Percentiles rank a stretch among this genome's conserved stretches.
phyloP scores from a whole-genome alignment of 1,140 invertebrate species.

The Lordiphosa stackelbergi region DNA sequence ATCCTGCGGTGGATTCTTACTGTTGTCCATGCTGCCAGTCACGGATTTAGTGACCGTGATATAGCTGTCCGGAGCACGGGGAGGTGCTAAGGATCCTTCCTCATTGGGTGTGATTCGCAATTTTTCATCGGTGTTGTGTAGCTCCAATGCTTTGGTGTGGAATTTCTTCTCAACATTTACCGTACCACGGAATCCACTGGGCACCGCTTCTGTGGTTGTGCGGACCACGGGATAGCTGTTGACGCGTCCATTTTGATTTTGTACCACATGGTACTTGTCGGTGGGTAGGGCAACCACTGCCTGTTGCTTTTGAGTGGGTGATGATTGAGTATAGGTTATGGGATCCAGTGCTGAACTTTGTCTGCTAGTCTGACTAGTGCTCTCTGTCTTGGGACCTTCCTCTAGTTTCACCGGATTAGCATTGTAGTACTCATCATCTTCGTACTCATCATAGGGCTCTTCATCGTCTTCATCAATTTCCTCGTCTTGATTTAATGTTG shows the following conservation, averaged over 20 bases:
- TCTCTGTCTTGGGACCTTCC: conserved; percentile 26
- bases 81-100: conserved; percentile 64
- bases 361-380: conserved; percentile 10
- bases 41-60: conserved; percentile 87
- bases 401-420: conserved; percentile 66
- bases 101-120: conserved; percentile 68
- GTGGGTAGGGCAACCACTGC: conserved; percentile 72
- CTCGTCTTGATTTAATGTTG: conserved; percentile 5
- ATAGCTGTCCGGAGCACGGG: conserved; percentile 78
- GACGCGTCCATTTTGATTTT: conserved; percentile 69
- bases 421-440: conserved; percentile 77
- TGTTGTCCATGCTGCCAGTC: conserved; percentile 83
- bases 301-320: conserved; percentile 69
- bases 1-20: conserved; percentile 78
- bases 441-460: conserved; percentile 79
- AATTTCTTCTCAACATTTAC: conserved; percentile 75
- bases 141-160: conserved; percentile 67
- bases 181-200: conserved; percentile 71
- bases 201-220: conserved; percentile 63
- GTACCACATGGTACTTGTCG: conserved; percentile 55
- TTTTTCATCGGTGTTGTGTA: conserved; percentile 47
- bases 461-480: conserved; percentile 77
- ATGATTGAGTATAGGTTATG: conserved; percentile 58
- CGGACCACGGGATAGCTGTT: conserved; percentile 46
- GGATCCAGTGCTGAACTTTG: conserved; percentile 15